Percentiles rank a stretch among this genome's conserved stretches.
These are phyloP conservation scores for Corydoras maculifer DNA, from an alignment of 2,113 vertebrate genomes.

Conservation along the genomic window DNA sequence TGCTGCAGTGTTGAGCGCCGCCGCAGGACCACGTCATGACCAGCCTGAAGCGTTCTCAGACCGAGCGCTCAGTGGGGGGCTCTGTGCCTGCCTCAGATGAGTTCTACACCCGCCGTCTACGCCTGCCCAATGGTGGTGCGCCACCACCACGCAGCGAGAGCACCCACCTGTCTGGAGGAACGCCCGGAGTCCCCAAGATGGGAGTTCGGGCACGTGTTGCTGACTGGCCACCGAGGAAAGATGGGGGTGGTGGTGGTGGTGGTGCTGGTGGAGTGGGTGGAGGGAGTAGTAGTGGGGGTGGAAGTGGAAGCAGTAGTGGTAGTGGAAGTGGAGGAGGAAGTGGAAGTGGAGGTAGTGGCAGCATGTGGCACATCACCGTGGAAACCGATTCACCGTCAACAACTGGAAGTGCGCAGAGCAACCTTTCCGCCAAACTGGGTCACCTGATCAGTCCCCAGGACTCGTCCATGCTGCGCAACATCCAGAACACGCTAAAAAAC, in stretches of 20 bases:
- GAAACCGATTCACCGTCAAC: constrained; percentile 76
- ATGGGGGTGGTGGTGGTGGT: constrained; percentile 58
- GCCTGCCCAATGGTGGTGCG: constrained; percentile 90
- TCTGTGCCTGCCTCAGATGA: constrained; percentile 84
- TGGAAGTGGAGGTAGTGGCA: constrained; percentile 65
- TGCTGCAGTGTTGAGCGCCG: constrained; percentile 35
- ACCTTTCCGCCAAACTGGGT: constrained; percentile 78
- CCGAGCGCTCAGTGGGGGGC: constrained; percentile 87
- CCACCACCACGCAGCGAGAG: constrained; percentile 90
- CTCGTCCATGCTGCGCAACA: constrained; percentile 94
- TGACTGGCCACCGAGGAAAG: constrained; percentile 60
- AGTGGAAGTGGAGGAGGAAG: constrained; percentile 68
- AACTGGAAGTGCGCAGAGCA: constrained; percentile 65
- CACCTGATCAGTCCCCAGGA: constrained; percentile 87
- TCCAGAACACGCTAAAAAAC: constrained; percentile 90
- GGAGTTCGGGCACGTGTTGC: constrained; percentile 94
- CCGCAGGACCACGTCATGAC: constrained; percentile 77
- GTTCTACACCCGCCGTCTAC: constrained; percentile 91
- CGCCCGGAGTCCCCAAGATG: constrained; percentile 97
- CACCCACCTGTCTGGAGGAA: constrained; percentile 85
- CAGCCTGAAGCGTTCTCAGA: constrained; percentile 97
- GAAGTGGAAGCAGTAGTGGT: constrained; percentile 70
- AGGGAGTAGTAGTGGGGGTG: constrained; percentile 70
- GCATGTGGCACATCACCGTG: constrained; percentile 73
- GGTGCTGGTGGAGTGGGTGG: constrained; percentile 55